Evolutionary conservation across 2,888 invertebrate species (phyloP).

Genomic region (Drosophila barbarae): DNA sequence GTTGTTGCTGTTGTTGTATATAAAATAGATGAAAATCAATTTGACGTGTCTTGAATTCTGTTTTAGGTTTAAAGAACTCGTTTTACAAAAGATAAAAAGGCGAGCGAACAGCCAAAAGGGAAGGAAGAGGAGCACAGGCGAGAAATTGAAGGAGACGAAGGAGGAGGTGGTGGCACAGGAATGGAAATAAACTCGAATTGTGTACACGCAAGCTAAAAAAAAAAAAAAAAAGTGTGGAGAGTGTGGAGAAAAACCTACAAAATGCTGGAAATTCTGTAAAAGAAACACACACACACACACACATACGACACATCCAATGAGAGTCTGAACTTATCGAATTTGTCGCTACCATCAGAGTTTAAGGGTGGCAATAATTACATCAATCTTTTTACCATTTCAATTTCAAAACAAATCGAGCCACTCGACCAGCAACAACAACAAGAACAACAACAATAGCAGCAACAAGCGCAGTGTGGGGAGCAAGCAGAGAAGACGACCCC

Average conservation of each 20-base stretch:
- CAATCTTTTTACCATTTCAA: slow-evolving; percentile 63
- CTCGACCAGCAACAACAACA: slow-evolving; percentile 23
- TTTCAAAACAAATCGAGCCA: slow-evolving; percentile 41
- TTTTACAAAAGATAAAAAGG: slow-evolving; percentile 48
- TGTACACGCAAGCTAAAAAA: slow-evolving; percentile 19
- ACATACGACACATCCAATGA: neutral
- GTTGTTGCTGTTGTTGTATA: slow-evolving; percentile 50
- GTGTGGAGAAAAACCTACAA: slow-evolving; percentile 9
- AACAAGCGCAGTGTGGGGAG: neutral
- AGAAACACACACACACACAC: slow-evolving; percentile 31
- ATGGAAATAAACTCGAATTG: slow-evolving; percentile 62
- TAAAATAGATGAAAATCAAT: slow-evolving; percentile 73
- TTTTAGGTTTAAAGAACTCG: slow-evolving; percentile 72
- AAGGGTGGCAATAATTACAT: slow-evolving; percentile 66
- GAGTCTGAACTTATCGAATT: slow-evolving; percentile 25
- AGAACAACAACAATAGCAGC: slow-evolving; percentile 1
- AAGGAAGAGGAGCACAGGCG: slow-evolving; percentile 17
- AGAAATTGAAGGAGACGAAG: neutral
- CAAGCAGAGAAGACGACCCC: slow-evolving; percentile 17
- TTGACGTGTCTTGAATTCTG: slow-evolving; percentile 72
- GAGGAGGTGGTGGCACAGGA: slow-evolving; percentile 17
- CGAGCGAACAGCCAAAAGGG: slow-evolving; percentile 20
- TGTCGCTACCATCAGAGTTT: slow-evolving; percentile 40
- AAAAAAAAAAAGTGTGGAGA: neutral
- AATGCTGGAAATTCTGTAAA: slow-evolving; percentile 27